phyloP scores from a whole-genome alignment of 1,140 invertebrate genomes.

The Drosophila mayri region DNA sequence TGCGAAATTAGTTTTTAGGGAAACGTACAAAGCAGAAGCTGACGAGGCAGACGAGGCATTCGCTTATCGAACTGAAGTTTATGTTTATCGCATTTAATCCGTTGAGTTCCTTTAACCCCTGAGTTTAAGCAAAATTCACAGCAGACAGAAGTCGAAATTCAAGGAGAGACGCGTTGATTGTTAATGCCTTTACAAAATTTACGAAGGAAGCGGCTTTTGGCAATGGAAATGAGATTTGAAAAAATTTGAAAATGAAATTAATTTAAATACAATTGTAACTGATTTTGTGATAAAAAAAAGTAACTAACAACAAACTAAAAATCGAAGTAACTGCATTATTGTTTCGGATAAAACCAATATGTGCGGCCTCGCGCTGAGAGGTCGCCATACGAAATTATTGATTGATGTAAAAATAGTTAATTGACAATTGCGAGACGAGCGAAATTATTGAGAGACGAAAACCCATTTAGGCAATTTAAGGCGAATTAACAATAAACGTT shows the following conservation, averaged over 20 bases:
- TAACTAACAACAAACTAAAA: constrained; percentile 55
- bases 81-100: constrained; percentile 43
- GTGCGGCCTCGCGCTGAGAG: constrained; percentile 13
- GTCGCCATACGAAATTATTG: constrained; percentile 76
- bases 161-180: constrained; percentile 75
- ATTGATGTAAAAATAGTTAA: constrained; percentile 81
- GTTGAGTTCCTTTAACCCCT: constrained; percentile 40
- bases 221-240: constrained; percentile 56
- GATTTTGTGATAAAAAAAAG: constrained; percentile 82
- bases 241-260: constrained; percentile 51
- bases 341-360: constrained; percentile 80
- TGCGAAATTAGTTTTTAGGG: constrained; percentile 57
- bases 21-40: constrained; percentile 49
- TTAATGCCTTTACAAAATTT: constrained; percentile 84
- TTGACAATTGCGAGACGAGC: constrained; percentile 58
- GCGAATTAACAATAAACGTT: constrained; percentile 85
- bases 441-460: constrained; percentile 56
- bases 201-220: constrained; percentile 54
- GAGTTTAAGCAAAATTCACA: constrained; percentile 40
- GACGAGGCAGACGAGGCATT: constrained; percentile 32
- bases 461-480: constrained; percentile 84
- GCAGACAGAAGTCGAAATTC: constrained; percentile 65
- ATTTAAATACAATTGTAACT: constrained; percentile 84
- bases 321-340: constrained; percentile 65
- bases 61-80: constrained; percentile 49